Evolutionary conservation across 2,888 invertebrate species (phyloP).

Genomic region (Molanna angustata): DNA sequence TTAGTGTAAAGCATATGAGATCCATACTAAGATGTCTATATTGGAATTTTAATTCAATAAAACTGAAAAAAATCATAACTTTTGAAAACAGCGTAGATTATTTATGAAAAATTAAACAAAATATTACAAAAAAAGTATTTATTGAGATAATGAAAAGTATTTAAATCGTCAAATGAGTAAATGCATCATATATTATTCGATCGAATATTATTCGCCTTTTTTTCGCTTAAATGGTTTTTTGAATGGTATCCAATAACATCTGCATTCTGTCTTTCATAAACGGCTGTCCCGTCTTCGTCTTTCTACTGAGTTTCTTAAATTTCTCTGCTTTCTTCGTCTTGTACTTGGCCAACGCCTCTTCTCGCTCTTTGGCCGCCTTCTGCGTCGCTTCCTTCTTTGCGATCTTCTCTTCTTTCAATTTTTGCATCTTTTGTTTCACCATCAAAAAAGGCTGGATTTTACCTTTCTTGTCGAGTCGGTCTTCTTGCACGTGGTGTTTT

Average conservation of each 20-base stretch:
- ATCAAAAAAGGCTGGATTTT: constrained; percentile 49
- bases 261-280: constrained; percentile 81
- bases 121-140: no score
- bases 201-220: no score
- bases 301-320: constrained; percentile 70
- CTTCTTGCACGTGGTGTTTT: constrained; percentile 22
- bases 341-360: constrained; percentile 63
- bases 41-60: no score
- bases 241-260: constrained; percentile 73
- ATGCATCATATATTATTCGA: no score
- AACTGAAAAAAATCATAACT: no score
- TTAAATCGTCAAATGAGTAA: no score
- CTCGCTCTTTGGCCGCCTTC: constrained; percentile 56
- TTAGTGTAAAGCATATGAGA: no score
- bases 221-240: constrained; percentile 45
- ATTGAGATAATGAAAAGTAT: no score
- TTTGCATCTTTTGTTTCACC: constrained; percentile 55
- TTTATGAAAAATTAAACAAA: no score
- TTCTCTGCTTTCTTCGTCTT: constrained; percentile 68
- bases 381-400: constrained; percentile 49
- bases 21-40: no score
- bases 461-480: constrained; percentile 33
- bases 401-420: constrained; percentile 56
- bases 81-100: no score
- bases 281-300: constrained; percentile 80